These are phyloP conservation scores for Calameuta idolon DNA, from an alignment of 2,888 invertebrate genomes.

Conservation along the genomic window DNA sequence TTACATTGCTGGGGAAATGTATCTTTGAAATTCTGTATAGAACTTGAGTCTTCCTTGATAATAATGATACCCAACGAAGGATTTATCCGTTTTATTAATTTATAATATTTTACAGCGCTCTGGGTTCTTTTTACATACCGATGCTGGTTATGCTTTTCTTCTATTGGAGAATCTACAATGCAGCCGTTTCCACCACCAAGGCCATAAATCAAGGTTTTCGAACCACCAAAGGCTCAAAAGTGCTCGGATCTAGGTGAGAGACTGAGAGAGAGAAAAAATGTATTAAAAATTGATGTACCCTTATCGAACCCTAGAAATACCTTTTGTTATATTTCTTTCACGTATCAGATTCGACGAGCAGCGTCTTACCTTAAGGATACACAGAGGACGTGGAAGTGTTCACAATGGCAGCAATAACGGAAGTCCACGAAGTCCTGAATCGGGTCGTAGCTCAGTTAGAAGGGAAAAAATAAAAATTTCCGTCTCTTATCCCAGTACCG, in stretches of 20 bases:
- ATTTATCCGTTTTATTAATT: background rate
- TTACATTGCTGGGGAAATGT: background rate
- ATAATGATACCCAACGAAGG: background rate
- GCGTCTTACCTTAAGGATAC: slow-evolving; percentile 90
- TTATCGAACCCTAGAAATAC: background rate
- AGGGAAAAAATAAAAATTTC: slow-evolving; percentile 87
- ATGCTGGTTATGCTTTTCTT: slow-evolving; percentile 99
- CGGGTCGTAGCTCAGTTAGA: slow-evolving; percentile 68
- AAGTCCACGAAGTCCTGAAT: slow-evolving; percentile 43
- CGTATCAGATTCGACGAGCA: slow-evolving; percentile 86
- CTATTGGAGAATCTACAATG: slow-evolving; percentile 96
- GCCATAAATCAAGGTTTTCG: slow-evolving; percentile 93
- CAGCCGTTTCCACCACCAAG: slow-evolving; percentile 92
- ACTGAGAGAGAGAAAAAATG: background rate
- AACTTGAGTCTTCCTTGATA: background rate
- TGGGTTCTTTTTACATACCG: slow-evolving; percentile 98
- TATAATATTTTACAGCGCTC: slow-evolving; percentile 74
- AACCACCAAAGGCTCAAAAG: slow-evolving; percentile 80
- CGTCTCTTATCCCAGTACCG: slow-evolving; percentile 86
- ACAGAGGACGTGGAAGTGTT: slow-evolving; percentile 83
- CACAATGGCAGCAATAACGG: slow-evolving; percentile 62
- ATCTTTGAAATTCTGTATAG: background rate
- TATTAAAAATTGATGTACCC: background rate
- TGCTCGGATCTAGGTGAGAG: slow-evolving; percentile 62
- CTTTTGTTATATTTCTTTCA: background rate